Conservation (phyloP, 2,888 invertebrate genomes). For the Mythimna impura region DNA sequence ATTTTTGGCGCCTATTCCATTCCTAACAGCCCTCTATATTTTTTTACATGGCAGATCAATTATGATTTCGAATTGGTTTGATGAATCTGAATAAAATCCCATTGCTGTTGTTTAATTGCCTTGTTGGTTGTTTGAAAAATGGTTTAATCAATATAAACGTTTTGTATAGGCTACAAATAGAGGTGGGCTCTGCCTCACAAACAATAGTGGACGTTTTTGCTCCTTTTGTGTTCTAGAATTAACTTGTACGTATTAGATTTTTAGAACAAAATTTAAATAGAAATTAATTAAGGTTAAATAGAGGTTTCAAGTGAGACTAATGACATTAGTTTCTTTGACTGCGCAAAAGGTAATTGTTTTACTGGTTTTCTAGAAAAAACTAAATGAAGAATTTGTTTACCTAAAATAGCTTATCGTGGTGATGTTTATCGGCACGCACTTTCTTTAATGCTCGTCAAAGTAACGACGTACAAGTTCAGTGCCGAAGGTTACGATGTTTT, state of each 20-base stretch:
- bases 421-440: slow-evolving; percentile 54
- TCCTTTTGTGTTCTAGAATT: slow-evolving; percentile 59
- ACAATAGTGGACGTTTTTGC: slow-evolving; percentile 58
- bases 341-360: slow-evolving; percentile 24
- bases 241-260: slow-evolving; percentile 52
- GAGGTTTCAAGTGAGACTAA: slow-evolving; percentile 28
- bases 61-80: slow-evolving; percentile 90
- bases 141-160: slow-evolving; percentile 82
- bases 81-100: slow-evolving; percentile 90
- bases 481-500: slow-evolving; percentile 46
- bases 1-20: slow-evolving; percentile 89
- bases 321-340: slow-evolving; percentile 20
- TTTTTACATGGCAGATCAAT: slow-evolving; percentile 89
- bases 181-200: slow-evolving; percentile 52
- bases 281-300: slow-evolving; percentile 28
- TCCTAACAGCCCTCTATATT: slow-evolving; percentile 88
- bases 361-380: slow-evolving; percentile 26
- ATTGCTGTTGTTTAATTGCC: slow-evolving; percentile 89
- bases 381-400: slow-evolving; percentile 48
- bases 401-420: slow-evolving; percentile 27
- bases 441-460: slow-evolving; percentile 50
- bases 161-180: slow-evolving; percentile 73
- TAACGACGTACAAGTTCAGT: slow-evolving; percentile 45
- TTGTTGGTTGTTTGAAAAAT: slow-evolving; percentile 87
- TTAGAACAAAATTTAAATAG: slow-evolving; percentile 28